Base-by-base conservation (phyloP, 2,113 vertebrate genomes). In the Aleadryas rufinucha region DNA sequence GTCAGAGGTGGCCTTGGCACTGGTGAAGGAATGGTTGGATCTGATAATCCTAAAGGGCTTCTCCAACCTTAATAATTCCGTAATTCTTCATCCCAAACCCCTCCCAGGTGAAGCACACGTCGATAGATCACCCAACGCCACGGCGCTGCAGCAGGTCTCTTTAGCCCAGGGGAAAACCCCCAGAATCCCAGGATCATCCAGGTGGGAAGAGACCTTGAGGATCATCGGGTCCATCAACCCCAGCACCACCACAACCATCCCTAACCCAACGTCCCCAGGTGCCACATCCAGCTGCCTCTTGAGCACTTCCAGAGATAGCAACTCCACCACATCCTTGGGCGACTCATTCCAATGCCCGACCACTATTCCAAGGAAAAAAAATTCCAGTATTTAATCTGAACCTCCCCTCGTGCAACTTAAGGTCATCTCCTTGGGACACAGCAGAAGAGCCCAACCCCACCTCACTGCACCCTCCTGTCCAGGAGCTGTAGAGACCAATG, bases 41-140 rank as follows among this genome's bases (percentile, higher is more conserved):
- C 26, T 28, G 41, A n/a, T 16, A 35, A 16, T 42, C 71, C 61
- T 0, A 2, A 5, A 47, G 26, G 53, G 35, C 61, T 59, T 76
- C 21, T 17, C 52, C 83, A 66, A 4, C 44, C 35, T 11, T 5
- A 1, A 11, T 3, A 4, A 31, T 10, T 27, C 52, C 1, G 0
- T 3, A 35, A 18, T 7, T 31, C 37, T 27, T 33, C 60, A 41
- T 16, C 75, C 54, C 78, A 13, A 52, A 22, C 21, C 0, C 4
- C 3, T 11, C 44, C 35, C 39, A 59, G 59, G 37, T 42, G 47
- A 16, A n/a, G 21, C 35, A 11, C 26, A 13, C 44, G 1, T 1
- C 1, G 4, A 54, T 2, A 57, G 5, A 16, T 12, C 64, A 22
- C 37, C 49, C 75, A 28, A 0, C 0, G 3, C 28, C 53, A 45